Conservation (phyloP, 1,140 invertebrate species). For the Portunus trituberculatus region DNA sequence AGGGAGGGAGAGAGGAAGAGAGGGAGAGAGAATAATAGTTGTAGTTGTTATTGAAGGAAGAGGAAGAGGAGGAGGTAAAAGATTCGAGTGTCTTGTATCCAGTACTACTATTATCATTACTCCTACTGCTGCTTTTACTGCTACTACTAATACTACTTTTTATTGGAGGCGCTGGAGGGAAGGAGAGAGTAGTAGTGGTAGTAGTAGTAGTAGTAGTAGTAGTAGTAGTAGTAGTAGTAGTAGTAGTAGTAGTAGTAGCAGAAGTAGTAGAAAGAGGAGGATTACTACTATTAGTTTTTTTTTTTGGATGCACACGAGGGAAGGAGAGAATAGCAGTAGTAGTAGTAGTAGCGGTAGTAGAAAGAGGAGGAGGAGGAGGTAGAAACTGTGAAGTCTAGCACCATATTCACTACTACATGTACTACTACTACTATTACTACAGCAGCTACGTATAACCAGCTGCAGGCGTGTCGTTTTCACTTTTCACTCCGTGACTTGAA, state of each 20-base stretch:
- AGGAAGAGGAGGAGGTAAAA: background rate
- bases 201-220: constrained; percentile 5
- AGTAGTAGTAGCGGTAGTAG: too few relatives aligned
- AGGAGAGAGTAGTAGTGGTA: too few relatives aligned
- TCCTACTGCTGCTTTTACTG: too few relatives aligned
- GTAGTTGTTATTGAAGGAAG: too few relatives aligned
- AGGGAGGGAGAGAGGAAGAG: constrained; percentile 30
- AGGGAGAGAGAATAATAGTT: background rate
- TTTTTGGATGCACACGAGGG: too few relatives aligned
- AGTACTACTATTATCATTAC: too few relatives aligned
- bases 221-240: constrained; percentile 28
- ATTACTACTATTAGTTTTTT: too few relatives aligned
- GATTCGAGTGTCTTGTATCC: too few relatives aligned
- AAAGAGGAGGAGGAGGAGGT: too few relatives aligned
- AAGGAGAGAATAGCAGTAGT: too few relatives aligned
- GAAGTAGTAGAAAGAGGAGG: background rate
- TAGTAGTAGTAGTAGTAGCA: constrained; percentile 21
- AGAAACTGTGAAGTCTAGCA: background rate
- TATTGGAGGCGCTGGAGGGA: too few relatives aligned
- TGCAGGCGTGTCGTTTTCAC: background rate
- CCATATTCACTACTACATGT: background rate
- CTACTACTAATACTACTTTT: too few relatives aligned
- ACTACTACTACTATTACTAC: background rate
- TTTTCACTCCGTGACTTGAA: background rate
- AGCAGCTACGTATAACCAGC: background rate